Percentiles rank a stretch among this genome's conserved stretches.
These are phyloP conservation scores for Xenopus borealis DNA, from an alignment of 2,113 vertebrate genomes.

Conservation along the genomic window DNA sequence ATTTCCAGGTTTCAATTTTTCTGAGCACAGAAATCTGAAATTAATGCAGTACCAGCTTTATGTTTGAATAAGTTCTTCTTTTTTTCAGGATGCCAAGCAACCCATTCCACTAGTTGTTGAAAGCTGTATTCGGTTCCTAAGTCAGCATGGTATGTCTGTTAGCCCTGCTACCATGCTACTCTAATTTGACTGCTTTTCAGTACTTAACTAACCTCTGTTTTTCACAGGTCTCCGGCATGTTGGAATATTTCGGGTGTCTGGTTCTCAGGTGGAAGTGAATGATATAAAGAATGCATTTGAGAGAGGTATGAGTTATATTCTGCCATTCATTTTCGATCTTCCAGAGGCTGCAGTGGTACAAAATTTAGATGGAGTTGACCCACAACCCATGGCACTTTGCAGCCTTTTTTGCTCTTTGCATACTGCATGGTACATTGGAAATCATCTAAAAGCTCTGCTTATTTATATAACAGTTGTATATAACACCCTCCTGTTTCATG, in stretches of 20 bases:
- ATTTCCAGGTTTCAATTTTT: too few relatives aligned
- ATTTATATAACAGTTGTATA: too few relatives aligned
- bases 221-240: slow-evolving; percentile 87
- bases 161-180: background rate
- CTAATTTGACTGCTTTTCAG: background rate
- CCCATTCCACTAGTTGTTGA: slow-evolving; percentile 93
- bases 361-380: too few relatives aligned
- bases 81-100: slow-evolving; percentile 79
- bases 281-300: slow-evolving; percentile 99
- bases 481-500: too few relatives aligned
- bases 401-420: too few relatives aligned
- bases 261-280: slow-evolving; percentile 96
- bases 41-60: too few relatives aligned
- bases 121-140: slow-evolving; percentile 97
- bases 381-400: too few relatives aligned
- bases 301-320: slow-evolving; percentile 71
- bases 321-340: too few relatives aligned
- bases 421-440: too few relatives aligned
- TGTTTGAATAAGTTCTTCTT: background rate
- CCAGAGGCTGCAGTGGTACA: too few relatives aligned
- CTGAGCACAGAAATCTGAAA: too few relatives aligned
- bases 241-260: slow-evolving; percentile 95
- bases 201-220: background rate
- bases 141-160: slow-evolving; percentile 84
- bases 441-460: too few relatives aligned